These are phyloP conservation scores for Danionella cerebrum DNA, from an alignment of 2,113 vertebrate genomes.

Conservation along the genomic window DNA sequence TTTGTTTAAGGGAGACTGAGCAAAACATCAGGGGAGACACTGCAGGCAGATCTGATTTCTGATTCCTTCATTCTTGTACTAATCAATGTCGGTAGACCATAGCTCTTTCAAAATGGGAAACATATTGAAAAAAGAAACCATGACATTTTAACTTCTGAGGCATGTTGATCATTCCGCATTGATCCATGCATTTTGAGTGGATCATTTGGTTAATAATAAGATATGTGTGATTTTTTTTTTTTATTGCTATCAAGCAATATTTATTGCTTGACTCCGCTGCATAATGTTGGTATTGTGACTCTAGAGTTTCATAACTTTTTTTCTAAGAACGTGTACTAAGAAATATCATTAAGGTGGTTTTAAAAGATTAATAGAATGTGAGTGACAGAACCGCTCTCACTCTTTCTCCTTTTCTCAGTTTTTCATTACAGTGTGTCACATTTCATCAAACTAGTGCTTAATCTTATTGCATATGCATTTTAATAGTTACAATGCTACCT, in stretches of 20 bases:
- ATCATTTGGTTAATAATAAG: too few relatives aligned
- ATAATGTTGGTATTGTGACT: conserved; percentile 39
- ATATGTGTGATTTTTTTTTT: too few relatives aligned
- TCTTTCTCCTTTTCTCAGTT: conserved; percentile 49
- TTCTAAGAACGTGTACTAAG: too few relatives aligned
- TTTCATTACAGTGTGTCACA: conserved; percentile 80
- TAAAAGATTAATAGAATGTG: conserved; percentile 88
- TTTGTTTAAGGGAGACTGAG: background rate
- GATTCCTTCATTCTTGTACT: background rate
- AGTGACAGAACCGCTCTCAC: conserved; percentile 71
- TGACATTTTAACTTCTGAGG: background rate
- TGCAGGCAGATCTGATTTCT: background rate
- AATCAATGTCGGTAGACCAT: background rate
- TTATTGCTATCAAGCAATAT: conserved; percentile 30
- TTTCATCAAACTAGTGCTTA: conserved; percentile 80
- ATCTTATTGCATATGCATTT: conserved; percentile 86
- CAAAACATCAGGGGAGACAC: background rate
- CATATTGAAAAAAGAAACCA: background rate
- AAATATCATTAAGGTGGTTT: conserved; percentile 69
- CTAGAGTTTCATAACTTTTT: conserved; percentile 60
- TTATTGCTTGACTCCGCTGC: conserved; percentile 24
- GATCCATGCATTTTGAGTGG: background rate
- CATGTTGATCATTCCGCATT: background rate
- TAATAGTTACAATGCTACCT: conserved; percentile 83
- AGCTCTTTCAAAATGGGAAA: background rate